Base-by-base conservation (phyloP, 1,140 invertebrate genomes). In the Adelges cooleyi region DNA sequence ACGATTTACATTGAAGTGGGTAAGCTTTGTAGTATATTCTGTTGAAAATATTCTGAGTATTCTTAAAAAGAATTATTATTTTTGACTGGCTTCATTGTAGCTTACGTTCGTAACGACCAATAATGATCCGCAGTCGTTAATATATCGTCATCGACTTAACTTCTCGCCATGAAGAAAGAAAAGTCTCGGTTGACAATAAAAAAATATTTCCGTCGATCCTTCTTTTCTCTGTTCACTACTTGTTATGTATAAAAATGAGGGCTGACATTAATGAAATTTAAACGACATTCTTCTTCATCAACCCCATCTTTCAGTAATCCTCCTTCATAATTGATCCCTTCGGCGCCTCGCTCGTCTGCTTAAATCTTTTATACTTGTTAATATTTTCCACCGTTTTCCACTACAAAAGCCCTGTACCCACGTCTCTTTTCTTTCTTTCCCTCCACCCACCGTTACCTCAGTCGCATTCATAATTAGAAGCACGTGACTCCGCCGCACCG, bases 201-300 rank as follows among this genome's bases (percentile, higher is more conserved):
- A 33, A 33, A 33, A 33, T n/a, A n/a, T n/a, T n/a, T n/a, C n/a
- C n/a, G n/a, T n/a, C n/a, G n/a, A n/a, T n/a, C n/a, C n/a, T n/a
- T n/a, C n/a, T n/a, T n/a, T n/a, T n/a, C n/a, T n/a, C n/a, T n/a
- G n/a, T n/a, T n/a, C n/a, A n/a, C n/a, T n/a, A n/a, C n/a, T n/a
- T 48, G 23, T 46, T 56, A 15, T 22, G 29, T 48, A 62, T 42
- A 62, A 59, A 62, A 62, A 62, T 22, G 42, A 25, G 33, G 42
- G 29, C 56, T 27, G 56, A 62, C 56, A 62, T 62, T 62, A 62
- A 62, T 62, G 56, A 62, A 62, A 62, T 62, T 62, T 62, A 62
- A 62, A 62, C 56, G 56, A 62, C 56, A 62, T 62, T 62, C 56
- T 62, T 62, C 56, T 29, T 62, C 56, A 48, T 62, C 56, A 62